Conservation (phyloP, 2,797 vertebrate species). For the Sarcoramphus papa region DNA sequence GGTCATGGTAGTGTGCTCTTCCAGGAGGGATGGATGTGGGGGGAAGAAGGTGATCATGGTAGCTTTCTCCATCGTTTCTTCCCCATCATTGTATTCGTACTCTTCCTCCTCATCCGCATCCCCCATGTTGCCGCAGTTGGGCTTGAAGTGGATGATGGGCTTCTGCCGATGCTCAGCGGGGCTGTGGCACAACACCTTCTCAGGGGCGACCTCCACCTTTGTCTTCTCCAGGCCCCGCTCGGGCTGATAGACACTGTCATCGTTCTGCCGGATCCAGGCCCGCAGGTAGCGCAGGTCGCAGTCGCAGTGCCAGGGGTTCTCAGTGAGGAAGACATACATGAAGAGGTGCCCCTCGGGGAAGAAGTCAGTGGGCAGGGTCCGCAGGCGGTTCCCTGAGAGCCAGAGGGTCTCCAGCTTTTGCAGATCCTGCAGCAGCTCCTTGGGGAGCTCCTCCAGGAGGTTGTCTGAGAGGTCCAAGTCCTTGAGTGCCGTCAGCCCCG, state of each 20-base stretch:
- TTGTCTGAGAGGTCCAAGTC: slow-evolving; percentile 90
- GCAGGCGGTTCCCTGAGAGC: slow-evolving; percentile 74
- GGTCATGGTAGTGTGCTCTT: background rate
- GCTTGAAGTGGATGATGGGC: background rate
- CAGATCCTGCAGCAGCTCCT: slow-evolving; percentile 79
- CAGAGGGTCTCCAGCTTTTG: slow-evolving; percentile 77
- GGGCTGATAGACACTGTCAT: background rate
- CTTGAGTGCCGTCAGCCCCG: slow-evolving; percentile 72
- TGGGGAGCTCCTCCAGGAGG: slow-evolving; percentile 81
- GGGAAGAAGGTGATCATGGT: accelerated
- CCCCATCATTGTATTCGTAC: background rate
- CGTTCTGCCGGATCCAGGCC: background rate
- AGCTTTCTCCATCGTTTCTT: background rate
- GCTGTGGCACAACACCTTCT: slow-evolving; percentile 27
- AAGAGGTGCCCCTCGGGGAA: background rate
- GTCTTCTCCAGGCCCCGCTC: background rate
- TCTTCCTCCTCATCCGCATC: background rate
- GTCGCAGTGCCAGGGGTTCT: slow-evolving; percentile 41
- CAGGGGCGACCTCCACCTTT: background rate
- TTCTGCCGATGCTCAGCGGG: background rate
- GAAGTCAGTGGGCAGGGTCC: background rate
- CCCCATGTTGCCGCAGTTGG: background rate
- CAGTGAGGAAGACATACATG: slow-evolving; percentile 22
- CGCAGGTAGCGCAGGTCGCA: slow-evolving; percentile 31
- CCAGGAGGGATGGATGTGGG: background rate